phyloP scores from a whole-genome alignment of 2,797 vertebrate genomes.

The Xenops minutus region DNA sequence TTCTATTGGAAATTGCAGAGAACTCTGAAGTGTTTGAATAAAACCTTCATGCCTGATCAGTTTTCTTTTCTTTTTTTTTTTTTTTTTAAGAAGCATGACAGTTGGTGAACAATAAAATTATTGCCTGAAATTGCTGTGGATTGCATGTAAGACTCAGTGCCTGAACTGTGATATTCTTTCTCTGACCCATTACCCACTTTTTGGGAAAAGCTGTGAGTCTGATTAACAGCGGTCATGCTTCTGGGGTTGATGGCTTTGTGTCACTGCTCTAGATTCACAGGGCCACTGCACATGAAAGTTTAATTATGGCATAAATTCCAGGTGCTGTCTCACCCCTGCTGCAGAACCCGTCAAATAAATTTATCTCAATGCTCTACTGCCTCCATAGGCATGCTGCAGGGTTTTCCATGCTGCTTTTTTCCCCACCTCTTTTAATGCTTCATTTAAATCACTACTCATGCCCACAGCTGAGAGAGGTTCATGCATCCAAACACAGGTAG shows the following conservation, averaged over 20 bases:
- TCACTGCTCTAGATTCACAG: background rate
- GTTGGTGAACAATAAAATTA: background rate
- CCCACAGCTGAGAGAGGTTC: background rate
- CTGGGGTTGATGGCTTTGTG: background rate
- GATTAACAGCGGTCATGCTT: background rate
- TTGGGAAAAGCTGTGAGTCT: constrained; percentile 10
- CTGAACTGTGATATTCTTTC: background rate
- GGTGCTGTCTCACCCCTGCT: background rate
- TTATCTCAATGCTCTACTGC: constrained; percentile 22
- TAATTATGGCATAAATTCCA: constrained; percentile 58
- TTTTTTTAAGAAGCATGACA: background rate
- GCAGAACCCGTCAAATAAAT: background rate
- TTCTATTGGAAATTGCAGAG: background rate
- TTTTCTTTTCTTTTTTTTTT: background rate
- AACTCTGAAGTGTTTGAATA: background rate
- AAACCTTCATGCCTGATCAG: background rate
- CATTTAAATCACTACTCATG: background rate
- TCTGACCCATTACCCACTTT: background rate
- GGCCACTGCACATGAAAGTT: background rate
- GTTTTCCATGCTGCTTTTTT: background rate
- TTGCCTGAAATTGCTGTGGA: background rate
- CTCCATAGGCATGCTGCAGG: background rate
- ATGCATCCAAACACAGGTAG: background rate
- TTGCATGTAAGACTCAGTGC: background rate
- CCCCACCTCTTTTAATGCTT: background rate